Conservation (phyloP, 1,140 invertebrate species). For the Scylla paramamosain region DNA sequence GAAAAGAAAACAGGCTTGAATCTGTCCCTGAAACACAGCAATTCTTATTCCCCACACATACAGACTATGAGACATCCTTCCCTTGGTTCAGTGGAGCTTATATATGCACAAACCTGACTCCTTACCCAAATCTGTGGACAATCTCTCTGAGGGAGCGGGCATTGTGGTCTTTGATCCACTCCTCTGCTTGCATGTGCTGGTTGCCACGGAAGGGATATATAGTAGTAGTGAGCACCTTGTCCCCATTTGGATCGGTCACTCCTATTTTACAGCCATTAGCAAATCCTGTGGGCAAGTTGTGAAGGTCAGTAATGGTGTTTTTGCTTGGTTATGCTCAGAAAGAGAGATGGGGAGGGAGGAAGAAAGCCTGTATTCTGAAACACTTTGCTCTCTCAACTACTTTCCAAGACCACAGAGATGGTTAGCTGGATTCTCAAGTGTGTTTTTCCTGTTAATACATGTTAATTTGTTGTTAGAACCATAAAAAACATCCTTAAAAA, state of each 20-base stretch:
- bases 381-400: no score
- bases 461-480: no score
- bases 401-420: no score
- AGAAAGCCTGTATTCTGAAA: neutral
- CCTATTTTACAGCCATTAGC: conserved; percentile 92
- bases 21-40: neutral
- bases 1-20: no score
- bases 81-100: neutral
- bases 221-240: conserved; percentile 85
- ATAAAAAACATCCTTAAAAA: no score
- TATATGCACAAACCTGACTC: neutral
- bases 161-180: conserved; percentile 72
- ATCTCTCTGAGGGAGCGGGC: conserved; percentile 78
- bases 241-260: conserved; percentile 86
- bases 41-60: neutral
- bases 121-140: conserved; percentile 77
- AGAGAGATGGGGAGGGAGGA: neutral
- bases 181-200: conserved; percentile 77
- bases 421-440: no score
- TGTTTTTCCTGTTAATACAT: no score
- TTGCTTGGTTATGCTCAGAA: neutral
- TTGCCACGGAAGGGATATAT: conserved; percentile 84
- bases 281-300: conserved; percentile 83
- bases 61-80: neutral
- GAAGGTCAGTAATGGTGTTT: neutral